Conservation (phyloP, 1,140 invertebrate genomes). For the Mya arenaria region DNA sequence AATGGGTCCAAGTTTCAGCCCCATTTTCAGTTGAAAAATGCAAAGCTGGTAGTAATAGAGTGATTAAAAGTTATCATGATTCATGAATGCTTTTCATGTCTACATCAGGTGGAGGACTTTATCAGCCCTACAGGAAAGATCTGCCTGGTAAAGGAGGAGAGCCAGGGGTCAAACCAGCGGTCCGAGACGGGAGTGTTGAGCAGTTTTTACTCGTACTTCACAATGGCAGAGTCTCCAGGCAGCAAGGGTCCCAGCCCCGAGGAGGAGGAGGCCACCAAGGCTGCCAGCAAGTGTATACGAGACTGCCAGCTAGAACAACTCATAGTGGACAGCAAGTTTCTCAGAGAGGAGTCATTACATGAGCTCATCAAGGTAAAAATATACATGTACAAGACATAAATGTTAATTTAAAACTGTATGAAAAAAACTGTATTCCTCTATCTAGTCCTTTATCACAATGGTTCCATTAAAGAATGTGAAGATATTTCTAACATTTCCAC, state of each 20-base stretch:
- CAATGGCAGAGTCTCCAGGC: conserved; percentile 81
- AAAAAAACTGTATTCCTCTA: no score
- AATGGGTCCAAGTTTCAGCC: no score
- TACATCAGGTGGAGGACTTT: conserved; percentile 98
- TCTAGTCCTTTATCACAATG: no score
- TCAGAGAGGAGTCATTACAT: conserved; percentile 91
- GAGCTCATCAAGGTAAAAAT: conserved; percentile 86
- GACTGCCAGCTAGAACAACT: conserved; percentile 95
- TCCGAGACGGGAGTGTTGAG: conserved; percentile 80
- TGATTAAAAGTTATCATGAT: no score
- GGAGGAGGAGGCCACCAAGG: conserved; percentile 88
- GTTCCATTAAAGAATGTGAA: no score
- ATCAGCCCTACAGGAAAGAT: conserved; percentile 92
- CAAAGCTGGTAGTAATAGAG: no score
- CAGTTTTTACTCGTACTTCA: conserved; percentile 86
- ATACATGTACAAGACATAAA: not conserved
- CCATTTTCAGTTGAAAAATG: no score
- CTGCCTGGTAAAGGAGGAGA: conserved; percentile 88
- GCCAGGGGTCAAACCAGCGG: conserved; percentile 69
- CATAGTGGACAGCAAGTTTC: conserved; percentile 97
- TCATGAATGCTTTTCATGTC: no score
- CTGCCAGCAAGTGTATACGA: conserved; percentile 89
- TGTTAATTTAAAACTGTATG: no score
- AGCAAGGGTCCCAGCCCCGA: conserved; percentile 87
- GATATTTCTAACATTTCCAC: no score